Conservation (phyloP, 2,888 invertebrate genomes). For the Phyto melanocephala region DNA sequence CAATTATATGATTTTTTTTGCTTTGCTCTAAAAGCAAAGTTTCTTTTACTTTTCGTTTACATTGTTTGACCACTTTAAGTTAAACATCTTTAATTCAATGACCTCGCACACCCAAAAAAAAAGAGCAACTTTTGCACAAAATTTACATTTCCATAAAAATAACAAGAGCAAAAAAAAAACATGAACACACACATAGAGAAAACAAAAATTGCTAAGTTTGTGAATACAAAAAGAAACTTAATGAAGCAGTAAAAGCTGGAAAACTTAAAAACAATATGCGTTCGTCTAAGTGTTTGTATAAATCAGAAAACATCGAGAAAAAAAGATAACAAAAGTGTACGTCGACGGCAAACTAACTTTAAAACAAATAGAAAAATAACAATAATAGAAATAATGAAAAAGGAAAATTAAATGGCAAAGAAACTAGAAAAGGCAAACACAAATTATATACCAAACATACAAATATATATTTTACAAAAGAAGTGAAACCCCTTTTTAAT, state of each 20-base stretch:
- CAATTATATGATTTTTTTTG: not conserved
- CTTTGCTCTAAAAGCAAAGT: not conserved
- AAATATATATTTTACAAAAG: slow-evolving; percentile 51
- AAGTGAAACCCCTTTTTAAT: slow-evolving; percentile 71
- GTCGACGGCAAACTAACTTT: slow-evolving; percentile 25
- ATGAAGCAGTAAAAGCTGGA: slow-evolving; percentile 62
- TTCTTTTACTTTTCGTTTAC: not conserved
- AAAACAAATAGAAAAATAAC: slow-evolving; percentile 27
- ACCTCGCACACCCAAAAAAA: slow-evolving; percentile 19
- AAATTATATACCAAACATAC: not conserved
- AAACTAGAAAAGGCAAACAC: not conserved
- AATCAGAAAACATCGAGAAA: slow-evolving; percentile 23
- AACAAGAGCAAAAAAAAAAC: not conserved
- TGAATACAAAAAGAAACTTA: slow-evolving; percentile 51
- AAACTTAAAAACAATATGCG: slow-evolving; percentile 59
- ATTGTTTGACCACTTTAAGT: slow-evolving; percentile 35
- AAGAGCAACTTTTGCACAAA: slow-evolving; percentile 56
- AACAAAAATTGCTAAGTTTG: slow-evolving; percentile 56
- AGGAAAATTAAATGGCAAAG: slow-evolving; percentile 29
- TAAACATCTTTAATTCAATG: slow-evolving; percentile 46
- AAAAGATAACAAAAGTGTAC: slow-evolving; percentile 20
- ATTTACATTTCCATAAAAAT: slow-evolving; percentile 54
- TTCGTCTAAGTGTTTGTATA: not conserved
- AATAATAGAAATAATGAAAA: slow-evolving; percentile 28
- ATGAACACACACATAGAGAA: not conserved